phyloP scores from a whole-genome alignment of 2,113 vertebrate genomes.

The Perca schrenkii region DNA sequence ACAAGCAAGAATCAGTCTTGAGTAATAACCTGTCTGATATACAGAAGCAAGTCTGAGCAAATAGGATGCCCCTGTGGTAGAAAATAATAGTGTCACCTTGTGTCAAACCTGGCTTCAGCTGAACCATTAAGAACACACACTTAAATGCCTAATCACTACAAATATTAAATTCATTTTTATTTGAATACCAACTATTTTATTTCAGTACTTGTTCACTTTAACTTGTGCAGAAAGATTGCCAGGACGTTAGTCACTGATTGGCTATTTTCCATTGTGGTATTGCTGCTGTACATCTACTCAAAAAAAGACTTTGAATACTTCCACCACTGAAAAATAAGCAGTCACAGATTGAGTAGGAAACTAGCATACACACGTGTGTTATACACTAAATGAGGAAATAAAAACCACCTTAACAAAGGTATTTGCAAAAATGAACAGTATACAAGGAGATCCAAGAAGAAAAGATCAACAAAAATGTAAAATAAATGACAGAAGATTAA shows the following conservation, averaged over 20 bases:
- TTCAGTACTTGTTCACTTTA: background rate
- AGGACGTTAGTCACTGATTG: too few species aligned
- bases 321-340: background rate
- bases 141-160: background rate
- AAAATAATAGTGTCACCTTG: background rate
- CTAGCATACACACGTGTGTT: background rate
- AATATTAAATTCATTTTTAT: too few species aligned
- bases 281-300: background rate
- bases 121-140: background rate
- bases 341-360: background rate
- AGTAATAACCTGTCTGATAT: too few species aligned
- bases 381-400: background rate
- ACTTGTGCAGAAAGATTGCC: background rate
- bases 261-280: background rate
- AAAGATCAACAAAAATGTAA: background rate
- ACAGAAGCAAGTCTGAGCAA: background rate
- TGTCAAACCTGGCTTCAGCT: background rate
- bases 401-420: background rate
- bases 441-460: background rate
- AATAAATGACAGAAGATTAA: background rate
- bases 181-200: background rate
- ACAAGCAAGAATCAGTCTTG: too few species aligned
- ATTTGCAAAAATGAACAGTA: background rate
- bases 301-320: background rate
- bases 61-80: background rate